Evolutionary conservation across 2,113 vertebrate species (phyloP).

Genomic region (Colossoma macropomum): DNA sequence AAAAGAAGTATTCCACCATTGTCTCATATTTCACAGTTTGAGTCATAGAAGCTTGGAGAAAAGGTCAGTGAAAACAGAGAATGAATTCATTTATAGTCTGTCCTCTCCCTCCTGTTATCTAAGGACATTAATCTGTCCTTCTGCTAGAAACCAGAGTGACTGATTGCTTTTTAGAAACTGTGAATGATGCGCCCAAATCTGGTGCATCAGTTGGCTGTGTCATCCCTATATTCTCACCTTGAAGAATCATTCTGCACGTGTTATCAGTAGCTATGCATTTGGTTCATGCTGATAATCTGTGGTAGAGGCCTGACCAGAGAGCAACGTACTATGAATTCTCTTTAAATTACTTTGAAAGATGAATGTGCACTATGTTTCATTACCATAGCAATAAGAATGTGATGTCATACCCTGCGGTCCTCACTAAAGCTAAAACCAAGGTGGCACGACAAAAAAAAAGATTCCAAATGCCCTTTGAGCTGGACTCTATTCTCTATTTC

Average conservation of each 20-base stretch:
- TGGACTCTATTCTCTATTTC: constrained; percentile 34
- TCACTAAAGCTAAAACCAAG: constrained; percentile 74
- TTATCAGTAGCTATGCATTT: constrained; percentile 24
- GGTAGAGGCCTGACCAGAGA: constrained; percentile 33
- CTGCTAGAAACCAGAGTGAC: constrained; percentile 43
- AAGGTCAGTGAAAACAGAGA: constrained; percentile 59
- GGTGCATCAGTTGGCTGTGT: constrained; percentile 45
- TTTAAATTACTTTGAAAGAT: constrained; percentile 35
- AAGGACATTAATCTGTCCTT: constrained; percentile 49
- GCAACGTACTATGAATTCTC: constrained; percentile 39
- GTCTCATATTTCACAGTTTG: constrained; percentile 72
- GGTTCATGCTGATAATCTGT: constrained; percentile 37
- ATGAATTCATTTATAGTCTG: constrained; percentile 57
- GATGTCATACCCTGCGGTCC: constrained; percentile 60
- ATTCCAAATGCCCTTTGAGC: neutral
- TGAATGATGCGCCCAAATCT: constrained; percentile 40
- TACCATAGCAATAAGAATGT: constrained; percentile 53
- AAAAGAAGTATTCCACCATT: constrained; percentile 66
- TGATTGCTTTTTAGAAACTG: constrained; percentile 45
- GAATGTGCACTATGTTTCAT: constrained; percentile 56
- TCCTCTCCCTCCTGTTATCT: constrained; percentile 54
- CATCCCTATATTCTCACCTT: constrained; percentile 39
- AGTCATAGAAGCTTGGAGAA: constrained; percentile 59
- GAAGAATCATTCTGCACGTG: constrained; percentile 29
- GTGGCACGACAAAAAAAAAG: constrained; percentile 62